phyloP scores from a whole-genome alignment of 2,113 vertebrate species.

The Eclectus roratus region DNA sequence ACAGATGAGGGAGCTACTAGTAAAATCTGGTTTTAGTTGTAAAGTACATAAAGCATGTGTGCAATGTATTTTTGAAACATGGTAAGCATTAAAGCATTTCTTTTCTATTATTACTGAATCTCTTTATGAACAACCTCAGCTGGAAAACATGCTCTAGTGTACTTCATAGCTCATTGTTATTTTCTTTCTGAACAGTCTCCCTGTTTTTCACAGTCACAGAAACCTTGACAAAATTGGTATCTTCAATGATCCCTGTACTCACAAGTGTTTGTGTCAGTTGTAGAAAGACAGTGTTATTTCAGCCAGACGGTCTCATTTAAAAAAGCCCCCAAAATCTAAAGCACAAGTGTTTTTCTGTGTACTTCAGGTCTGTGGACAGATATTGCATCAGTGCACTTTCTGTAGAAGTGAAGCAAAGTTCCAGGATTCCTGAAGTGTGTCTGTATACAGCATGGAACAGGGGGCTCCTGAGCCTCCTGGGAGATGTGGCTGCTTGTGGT shows the following conservation, averaged over 20 bases:
- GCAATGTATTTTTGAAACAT: not conserved
- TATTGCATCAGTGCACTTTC: not conserved
- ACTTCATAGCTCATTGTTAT: not conserved
- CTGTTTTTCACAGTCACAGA: not conserved
- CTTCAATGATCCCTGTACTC: not conserved
- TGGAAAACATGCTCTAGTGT: not conserved
- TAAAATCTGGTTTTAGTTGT: not conserved
- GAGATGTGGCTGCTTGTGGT: not conserved
- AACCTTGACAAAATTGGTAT: not conserved
- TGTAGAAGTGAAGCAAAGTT: not conserved
- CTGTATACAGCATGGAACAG: too few species aligned
- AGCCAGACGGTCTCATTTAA: not conserved
- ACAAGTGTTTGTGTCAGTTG: not conserved
- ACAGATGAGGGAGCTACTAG: not conserved
- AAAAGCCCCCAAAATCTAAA: not conserved
- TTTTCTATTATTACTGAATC: not conserved
- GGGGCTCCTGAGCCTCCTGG: not conserved
- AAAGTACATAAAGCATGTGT: not conserved
- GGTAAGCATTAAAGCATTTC: not conserved
- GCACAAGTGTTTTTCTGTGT: not conserved
- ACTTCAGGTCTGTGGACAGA: not conserved
- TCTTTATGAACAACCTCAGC: not conserved
- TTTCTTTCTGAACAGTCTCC: not conserved
- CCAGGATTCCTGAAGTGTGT: not conserved
- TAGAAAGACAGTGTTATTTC: not conserved